A percentile compares a stretch with the other conserved stretches of the same genome.
These are phyloP conservation scores for Tonatia bakeri DNA, from an alignment of 2,113 vertebrate genomes.

Conservation along the genomic window DNA sequence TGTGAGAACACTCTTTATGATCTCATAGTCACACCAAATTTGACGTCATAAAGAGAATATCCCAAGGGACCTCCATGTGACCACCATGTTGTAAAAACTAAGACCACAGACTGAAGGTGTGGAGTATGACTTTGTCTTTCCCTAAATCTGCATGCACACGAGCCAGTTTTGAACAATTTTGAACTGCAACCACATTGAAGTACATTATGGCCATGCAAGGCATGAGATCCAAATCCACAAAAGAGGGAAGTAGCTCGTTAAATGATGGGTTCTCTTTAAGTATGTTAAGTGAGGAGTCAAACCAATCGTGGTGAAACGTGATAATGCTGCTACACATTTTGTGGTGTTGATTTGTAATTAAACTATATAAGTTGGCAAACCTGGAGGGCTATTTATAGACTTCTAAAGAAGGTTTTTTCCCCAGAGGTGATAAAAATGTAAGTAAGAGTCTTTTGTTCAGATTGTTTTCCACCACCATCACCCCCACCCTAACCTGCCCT, in stretches of 20 bases:
- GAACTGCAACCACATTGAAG: background rate
- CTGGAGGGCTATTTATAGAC: background rate
- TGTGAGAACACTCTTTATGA: conserved; percentile 18
- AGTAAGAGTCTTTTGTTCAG: background rate
- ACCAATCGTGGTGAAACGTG: background rate
- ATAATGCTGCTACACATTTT: background rate
- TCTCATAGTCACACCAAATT: background rate
- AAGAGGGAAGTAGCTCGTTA: conserved; percentile 44
- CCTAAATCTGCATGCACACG: background rate
- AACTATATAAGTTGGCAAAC: background rate
- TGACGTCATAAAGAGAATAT: conserved; percentile 44
- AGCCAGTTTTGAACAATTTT: background rate
- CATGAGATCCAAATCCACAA: conserved; percentile 1
- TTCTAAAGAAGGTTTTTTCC: background rate
- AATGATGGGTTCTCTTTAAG: background rate
- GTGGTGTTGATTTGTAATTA: background rate
- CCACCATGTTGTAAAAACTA: conserved; percentile 51
- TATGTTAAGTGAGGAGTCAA: background rate
- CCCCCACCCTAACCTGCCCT: background rate
- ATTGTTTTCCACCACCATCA: background rate
- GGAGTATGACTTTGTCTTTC: conserved; percentile 39
- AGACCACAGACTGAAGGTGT: conserved; percentile 14
- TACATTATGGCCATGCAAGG: background rate
- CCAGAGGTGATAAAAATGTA: background rate
- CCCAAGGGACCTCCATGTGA: background rate